A percentile compares a stretch with the other conserved stretches of the same genome.
Conservation (phyloP, 1,140 invertebrate genomes). For the Hesperophylax magnus region DNA sequence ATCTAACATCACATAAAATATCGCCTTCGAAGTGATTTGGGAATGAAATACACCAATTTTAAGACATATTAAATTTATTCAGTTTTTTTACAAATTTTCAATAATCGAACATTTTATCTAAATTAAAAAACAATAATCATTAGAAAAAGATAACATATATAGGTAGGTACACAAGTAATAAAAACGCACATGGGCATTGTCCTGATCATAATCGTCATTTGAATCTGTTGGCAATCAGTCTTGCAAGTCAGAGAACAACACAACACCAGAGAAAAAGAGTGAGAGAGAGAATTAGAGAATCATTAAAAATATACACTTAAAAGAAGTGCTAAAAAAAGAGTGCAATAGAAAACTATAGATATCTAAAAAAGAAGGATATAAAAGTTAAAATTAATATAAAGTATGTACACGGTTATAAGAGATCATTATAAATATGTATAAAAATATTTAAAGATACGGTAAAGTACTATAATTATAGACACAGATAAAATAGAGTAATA, state of each 20-base stretch:
- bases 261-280: not conserved
- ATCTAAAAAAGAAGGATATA: not conserved
- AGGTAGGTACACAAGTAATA: constrained; percentile 45
- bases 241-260: not conserved
- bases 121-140: constrained; percentile 32
- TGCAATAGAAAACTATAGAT: not conserved
- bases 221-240: constrained; percentile 22
- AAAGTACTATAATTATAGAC: not conserved
- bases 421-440: not conserved
- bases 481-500: not conserved
- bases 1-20: too few relatives aligned
- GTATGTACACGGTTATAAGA: not conserved
- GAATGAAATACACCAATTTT: not conserved
- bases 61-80: constrained; percentile 34
- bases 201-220: not conserved
- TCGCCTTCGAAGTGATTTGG: too few relatives aligned
- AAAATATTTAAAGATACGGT: not conserved
- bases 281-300: not conserved
- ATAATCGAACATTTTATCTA: not conserved
- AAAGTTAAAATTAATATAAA: not conserved
- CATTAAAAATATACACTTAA: not conserved
- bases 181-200: constrained; percentile 35
- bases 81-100: not conserved
- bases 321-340: not conserved
- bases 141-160: constrained; percentile 43